A percentile compares a stretch with the other conserved stretches of the same genome.
phyloP scores from a whole-genome alignment of 2,113 vertebrate species.

The Bombycilla garrulus region DNA sequence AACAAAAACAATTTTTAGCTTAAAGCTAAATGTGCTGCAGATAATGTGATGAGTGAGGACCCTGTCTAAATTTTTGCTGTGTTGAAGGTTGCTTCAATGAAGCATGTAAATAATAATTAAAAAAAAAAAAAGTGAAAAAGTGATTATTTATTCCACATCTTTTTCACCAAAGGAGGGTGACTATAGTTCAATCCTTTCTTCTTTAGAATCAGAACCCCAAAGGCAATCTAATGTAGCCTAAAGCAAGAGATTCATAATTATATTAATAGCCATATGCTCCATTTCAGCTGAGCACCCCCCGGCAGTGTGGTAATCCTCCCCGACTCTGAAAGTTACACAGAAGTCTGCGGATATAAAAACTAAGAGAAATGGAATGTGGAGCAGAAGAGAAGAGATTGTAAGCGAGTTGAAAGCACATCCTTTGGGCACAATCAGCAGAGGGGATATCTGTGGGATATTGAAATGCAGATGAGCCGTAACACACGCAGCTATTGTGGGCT shows the following conservation, averaged over 20 bases:
- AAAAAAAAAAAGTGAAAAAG: neutral
- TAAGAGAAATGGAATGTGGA: neutral
- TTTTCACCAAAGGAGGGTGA: neutral
- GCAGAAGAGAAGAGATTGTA: neutral
- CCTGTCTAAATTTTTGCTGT: neutral
- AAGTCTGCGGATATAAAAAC: neutral
- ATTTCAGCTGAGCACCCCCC: neutral
- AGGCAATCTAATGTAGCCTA: constrained; percentile 27
- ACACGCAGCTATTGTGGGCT: no score
- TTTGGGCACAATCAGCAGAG: constrained; percentile 29
- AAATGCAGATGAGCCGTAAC: neutral
- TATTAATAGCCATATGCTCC: constrained; percentile 54
- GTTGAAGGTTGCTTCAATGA: neutral
- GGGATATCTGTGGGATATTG: neutral
- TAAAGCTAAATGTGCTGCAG: neutral
- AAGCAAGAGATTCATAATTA: constrained; percentile 35
- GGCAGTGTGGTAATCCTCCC: constrained; percentile 15
- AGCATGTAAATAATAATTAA: neutral
- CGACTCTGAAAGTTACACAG: neutral
- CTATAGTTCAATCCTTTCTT: constrained; percentile 29
- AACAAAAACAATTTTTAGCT: neutral
- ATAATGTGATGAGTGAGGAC: neutral
- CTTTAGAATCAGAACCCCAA: constrained; percentile 12
- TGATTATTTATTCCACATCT: constrained; percentile 10
- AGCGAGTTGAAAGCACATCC: neutral